These are phyloP conservation scores for Burhinus oedicnemus DNA, from an alignment of 2,113 vertebrate genomes.

Conservation along the genomic window DNA sequence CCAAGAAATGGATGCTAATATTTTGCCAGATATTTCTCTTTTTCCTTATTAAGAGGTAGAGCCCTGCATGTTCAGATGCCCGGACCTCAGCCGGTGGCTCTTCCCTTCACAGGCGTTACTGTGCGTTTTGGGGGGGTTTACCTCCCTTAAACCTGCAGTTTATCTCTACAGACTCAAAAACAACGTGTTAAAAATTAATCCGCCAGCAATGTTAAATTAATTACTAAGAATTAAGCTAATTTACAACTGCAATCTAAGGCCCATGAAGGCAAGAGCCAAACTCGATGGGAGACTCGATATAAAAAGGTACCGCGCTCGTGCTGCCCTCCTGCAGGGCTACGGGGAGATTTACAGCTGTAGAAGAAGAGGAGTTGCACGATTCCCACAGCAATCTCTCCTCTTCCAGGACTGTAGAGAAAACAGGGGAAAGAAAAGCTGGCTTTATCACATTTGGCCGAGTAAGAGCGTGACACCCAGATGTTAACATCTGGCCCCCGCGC, in stretches of 20 bases:
- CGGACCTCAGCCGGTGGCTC: neutral
- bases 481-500: neutral
- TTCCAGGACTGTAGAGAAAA: neutral
- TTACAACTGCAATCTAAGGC: neutral
- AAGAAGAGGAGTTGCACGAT: neutral
- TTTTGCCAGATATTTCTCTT: neutral
- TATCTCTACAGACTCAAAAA: neutral
- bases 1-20: accelerated
- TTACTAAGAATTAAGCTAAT: neutral
- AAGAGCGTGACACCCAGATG: accelerated
- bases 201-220: accelerated
- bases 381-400: neutral
- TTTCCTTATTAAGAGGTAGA: neutral
- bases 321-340: accelerated
- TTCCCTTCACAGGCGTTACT: neutral
- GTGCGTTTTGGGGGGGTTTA: accelerated
- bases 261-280: accelerated
- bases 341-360: neutral
- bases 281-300: accelerated
- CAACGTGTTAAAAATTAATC: accelerated
- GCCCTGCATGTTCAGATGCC: neutral
- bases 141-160: neutral
- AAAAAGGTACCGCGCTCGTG: accelerated
- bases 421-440: accelerated
- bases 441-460: accelerated